Percentiles rank a stretch among this genome's conserved stretches.
These are phyloP conservation scores for Alcedo quadribrachys DNA, from an alignment of 2,797 vertebrate genomes.

Conservation along the genomic window DNA sequence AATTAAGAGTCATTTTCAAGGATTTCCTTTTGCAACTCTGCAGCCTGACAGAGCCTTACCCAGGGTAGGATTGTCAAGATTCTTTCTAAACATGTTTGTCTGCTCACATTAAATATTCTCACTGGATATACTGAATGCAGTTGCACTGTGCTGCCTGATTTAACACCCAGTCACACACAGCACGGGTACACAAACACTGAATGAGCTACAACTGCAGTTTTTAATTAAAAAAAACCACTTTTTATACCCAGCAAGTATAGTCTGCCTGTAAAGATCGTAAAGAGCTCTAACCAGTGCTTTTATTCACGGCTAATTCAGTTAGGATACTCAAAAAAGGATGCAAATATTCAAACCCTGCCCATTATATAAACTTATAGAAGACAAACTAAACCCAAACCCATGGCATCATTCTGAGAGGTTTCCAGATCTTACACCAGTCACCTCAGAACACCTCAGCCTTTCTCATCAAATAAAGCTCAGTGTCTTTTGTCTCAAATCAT, in stretches of 20 bases:
- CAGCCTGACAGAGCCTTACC: background rate
- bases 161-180: background rate
- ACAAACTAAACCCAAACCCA: background rate
- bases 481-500: background rate
- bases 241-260: background rate
- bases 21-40: constrained; percentile 14
- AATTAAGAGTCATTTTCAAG: constrained; percentile 50
- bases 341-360: background rate
- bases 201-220: background rate
- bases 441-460: background rate
- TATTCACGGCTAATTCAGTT: background rate
- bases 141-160: background rate
- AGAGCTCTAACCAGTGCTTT: background rate
- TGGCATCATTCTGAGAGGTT: background rate
- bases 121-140: background rate
- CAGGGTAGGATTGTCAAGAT: background rate
- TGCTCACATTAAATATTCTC: background rate
- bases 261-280: background rate
- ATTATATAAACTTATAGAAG: background rate
- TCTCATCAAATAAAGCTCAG: background rate
- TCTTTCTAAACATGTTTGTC: background rate
- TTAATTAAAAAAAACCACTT: background rate
- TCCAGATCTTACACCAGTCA: background rate
- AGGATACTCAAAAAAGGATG: background rate
- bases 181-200: background rate